Evolutionary conservation across 2,797 vertebrate genomes (phyloP).

Genomic region (Anguilla megastoma): DNA sequence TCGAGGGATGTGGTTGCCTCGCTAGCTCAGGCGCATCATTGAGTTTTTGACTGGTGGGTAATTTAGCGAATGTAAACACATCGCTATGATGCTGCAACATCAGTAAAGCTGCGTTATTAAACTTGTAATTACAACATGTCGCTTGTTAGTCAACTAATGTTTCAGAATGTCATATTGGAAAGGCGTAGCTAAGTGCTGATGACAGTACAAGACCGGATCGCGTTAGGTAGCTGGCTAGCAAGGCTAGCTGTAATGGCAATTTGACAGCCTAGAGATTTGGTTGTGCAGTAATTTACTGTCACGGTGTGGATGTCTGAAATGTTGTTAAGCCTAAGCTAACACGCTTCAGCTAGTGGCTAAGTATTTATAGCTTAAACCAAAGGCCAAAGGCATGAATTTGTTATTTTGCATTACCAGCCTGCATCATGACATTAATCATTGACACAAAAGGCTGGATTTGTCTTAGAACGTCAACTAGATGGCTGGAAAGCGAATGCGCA

Average conservation of each 20-base stretch:
- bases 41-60: not conserved
- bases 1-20: not conserved
- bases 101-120: not conserved
- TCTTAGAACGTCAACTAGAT: not conserved
- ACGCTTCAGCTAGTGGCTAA: not conserved
- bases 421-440: too few species aligned
- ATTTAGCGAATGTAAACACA: not conserved
- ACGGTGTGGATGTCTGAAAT: not conserved
- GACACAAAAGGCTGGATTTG: not conserved
- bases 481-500: not conserved
- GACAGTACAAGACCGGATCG: not conserved
- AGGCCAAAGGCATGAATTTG: not conserved
- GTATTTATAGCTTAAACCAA: not conserved
- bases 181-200: not conserved
- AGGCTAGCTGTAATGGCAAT: not conserved
- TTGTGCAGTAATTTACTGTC: not conserved
- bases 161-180: not conserved
- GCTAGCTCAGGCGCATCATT: not conserved
- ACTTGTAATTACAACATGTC: not conserved
- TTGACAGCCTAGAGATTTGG: not conserved
- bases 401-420: too few species aligned
- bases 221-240: not conserved
- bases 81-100: not conserved
- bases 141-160: not conserved
- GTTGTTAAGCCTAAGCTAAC: not conserved